phyloP scores from a whole-genome alignment of 2,888 invertebrate genomes.

The Onthophagus sagittarius region DNA sequence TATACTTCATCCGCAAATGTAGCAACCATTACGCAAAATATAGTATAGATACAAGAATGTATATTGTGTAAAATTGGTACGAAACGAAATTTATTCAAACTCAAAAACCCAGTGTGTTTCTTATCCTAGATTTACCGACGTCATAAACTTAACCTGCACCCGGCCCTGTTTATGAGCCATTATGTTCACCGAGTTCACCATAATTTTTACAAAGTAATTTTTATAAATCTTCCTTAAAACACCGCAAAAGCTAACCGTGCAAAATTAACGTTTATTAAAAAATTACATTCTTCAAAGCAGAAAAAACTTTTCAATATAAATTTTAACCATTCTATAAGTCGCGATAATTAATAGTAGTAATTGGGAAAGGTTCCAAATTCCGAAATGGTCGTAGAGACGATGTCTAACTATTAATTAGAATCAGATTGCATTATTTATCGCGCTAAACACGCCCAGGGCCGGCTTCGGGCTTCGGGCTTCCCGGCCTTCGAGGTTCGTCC shows the following conservation, averaged over 20 bases:
- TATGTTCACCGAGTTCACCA: neutral
- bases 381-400: neutral
- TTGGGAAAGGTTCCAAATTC: neutral
- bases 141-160: neutral
- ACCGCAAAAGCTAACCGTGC: neutral
- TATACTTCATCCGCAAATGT: neutral
- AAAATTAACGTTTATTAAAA: neutral
- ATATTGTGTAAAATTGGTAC: neutral
- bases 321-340: neutral
- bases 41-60: neutral
- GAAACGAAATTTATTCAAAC: neutral
- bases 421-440: slow-evolving; percentile 11
- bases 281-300: no score
- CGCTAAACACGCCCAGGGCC: neutral
- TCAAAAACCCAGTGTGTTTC: neutral
- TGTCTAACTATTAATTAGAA: slow-evolving; percentile 10
- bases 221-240: neutral
- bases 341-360: slow-evolving; percentile 6
- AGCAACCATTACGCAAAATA: neutral
- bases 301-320: neutral
- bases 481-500: neutral
- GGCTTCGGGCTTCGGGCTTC: neutral
- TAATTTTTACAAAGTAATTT: neutral
- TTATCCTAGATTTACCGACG: neutral
- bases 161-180: neutral